Conservation (phyloP, 2,797 vertebrate species). For the Champsocephalus gunnari region DNA sequence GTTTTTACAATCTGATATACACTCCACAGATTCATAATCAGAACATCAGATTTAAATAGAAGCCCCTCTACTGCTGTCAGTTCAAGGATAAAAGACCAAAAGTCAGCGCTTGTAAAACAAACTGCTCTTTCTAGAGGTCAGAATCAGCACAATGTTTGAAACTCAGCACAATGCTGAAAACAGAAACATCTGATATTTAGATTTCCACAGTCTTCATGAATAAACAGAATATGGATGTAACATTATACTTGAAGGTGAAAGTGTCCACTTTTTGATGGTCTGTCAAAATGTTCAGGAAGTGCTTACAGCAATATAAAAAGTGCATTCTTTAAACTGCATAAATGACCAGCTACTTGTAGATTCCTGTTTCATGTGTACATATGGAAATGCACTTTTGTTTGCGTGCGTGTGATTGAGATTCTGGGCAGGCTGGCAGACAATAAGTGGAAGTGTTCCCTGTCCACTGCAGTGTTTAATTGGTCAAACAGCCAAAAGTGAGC, state of each 20-base stretch:
- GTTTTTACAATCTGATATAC: not conserved
- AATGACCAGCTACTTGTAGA: not conserved
- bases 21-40: not conserved
- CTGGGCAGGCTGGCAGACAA: constrained; percentile 61
- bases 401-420: constrained; percentile 44
- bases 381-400: constrained; percentile 33
- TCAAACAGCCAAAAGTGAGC: constrained; percentile 68
- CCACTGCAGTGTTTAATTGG: constrained; percentile 68
- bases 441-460: constrained; percentile 73
- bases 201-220: constrained; percentile 10
- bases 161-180: constrained; percentile 45
- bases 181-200: constrained; percentile 28
- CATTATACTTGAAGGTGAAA: constrained; percentile 6
- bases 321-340: not conserved
- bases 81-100: constrained; percentile 47
- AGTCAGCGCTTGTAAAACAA: constrained; percentile 24
- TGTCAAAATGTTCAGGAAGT: not conserved
- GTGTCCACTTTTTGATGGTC: not conserved
- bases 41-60: not conserved
- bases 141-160: constrained; percentile 41
- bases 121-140: constrained; percentile 5
- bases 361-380: not conserved
- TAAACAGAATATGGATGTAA: not conserved
- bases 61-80: constrained; percentile 48
- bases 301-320: not conserved